Percentiles rank a stretch among this genome's conserved stretches.
Conservation (phyloP, 2,797 vertebrate genomes). For the Poeciliopsis infans region DNA sequence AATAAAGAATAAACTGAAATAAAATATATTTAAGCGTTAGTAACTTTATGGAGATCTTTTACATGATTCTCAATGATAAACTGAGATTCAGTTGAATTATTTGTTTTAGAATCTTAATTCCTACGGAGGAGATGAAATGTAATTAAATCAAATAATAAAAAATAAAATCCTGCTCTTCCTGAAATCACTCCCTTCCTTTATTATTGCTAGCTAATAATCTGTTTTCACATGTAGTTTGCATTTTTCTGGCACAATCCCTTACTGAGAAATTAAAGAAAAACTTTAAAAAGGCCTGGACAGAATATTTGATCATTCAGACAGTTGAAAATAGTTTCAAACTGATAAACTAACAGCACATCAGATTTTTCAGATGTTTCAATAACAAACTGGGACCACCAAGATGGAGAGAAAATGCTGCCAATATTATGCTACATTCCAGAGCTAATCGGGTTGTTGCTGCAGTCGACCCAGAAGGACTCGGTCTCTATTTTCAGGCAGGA, state of each 20-base stretch:
- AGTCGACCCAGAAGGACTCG: conserved; percentile 34
- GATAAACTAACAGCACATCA: neutral
- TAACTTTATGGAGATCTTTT: neutral
- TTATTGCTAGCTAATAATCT: neutral
- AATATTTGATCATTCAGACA: neutral
- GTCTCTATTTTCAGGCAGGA: conserved; percentile 59
- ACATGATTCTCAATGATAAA: neutral
- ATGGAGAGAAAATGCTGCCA: conserved; percentile 7
- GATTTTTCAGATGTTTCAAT: neutral
- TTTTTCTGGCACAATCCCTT: neutral
- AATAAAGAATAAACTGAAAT: neutral
- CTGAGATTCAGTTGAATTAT: neutral
- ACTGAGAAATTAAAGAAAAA: neutral
- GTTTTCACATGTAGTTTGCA: neutral
- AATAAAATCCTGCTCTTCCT: neutral
- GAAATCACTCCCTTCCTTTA: neutral
- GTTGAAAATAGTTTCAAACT: neutral
- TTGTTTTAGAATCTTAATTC: neutral
- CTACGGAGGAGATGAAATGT: neutral
- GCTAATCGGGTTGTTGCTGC: conserved; percentile 51
- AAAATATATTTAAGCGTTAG: neutral
- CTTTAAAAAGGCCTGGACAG: neutral
- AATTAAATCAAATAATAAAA: neutral
- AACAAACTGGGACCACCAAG: neutral
- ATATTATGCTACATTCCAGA: conserved; percentile 38